Base-by-base conservation (phyloP, 2,797 vertebrate genomes). In the Phyllotis vaccarum region DNA sequence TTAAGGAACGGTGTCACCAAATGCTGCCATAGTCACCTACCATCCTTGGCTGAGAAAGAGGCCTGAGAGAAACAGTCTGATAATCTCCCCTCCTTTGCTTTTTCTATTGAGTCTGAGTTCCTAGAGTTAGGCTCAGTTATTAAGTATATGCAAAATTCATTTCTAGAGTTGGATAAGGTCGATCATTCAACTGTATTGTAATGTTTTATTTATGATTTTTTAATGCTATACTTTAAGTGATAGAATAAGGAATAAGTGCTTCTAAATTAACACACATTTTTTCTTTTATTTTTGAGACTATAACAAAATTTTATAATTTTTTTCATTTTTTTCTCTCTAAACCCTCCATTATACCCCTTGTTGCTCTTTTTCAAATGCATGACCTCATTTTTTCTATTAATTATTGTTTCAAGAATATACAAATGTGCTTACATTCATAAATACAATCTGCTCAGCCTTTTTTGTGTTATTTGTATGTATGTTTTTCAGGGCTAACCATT, bases 191-290 rank as follows among this genome's bases (percentile, higher is more conserved):
- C 8, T 86, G 62, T 81, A 40, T 86, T 58, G 0, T 5, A 83
- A 80, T n/a, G 52, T 82, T 70, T 95, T 83, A 17, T 80, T 75
- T 62, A 6, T 46, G 2, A 40, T 97, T 93, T 93, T 94, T 43
- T 14, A 94, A 91, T 94, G 46, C 2, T 27, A 49, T 22, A 81
- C 3, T 75, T 93, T 49, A 94, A 75, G 24, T 87, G 43, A 70
- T 60, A 76, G 13, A 76, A 90, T 75, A 89, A 94, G 21, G 21
- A 85, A 82, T 37, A 90, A 78, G 74, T 79, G 4, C 75, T 54
- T 75, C 40, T 92, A 88, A 62, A 14, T 75, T 68, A 54, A 81
- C 37, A 78, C 2, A 43, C 64, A 89, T 34, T 66, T 76, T 86
- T 93, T 24, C 85, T 17, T 19, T 89, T 21, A n/a, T 83, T 83